Evolutionary conservation across 2,797 vertebrate genomes (phyloP).

Genomic region (Hydrocynus forskahlii): DNA sequence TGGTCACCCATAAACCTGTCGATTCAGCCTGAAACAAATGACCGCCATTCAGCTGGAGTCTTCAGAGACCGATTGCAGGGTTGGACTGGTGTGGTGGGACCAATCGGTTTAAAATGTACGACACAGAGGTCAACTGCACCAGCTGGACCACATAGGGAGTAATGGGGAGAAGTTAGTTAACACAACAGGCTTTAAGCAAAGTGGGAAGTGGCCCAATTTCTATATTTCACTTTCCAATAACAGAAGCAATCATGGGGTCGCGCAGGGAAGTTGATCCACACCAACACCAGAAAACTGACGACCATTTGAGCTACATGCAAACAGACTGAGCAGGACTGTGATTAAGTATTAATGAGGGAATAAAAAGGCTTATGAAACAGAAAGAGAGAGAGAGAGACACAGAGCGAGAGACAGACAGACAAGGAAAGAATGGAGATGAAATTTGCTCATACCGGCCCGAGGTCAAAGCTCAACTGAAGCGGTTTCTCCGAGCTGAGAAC

Average conservation of each 20-base stretch:
- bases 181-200: conserved; percentile 24
- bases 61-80: conserved; percentile 47
- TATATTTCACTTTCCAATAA: conserved; percentile 3
- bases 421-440: conserved; percentile 4
- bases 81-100: conserved; percentile 22
- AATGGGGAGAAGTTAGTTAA: conserved; percentile 15
- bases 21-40: conserved; percentile 33
- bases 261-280: not conserved
- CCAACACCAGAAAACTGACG: not conserved
- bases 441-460: conserved; percentile 10
- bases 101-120: conserved; percentile 38
- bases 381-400: conserved; percentile 3
- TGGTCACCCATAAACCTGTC: conserved; percentile 36
- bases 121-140: conserved; percentile 37
- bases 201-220: conserved; percentile 19
- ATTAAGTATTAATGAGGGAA: conserved; percentile 42
- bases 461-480: conserved; percentile 64
- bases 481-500: conserved; percentile 58
- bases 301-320: not conserved
- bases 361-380: conserved; percentile 8
- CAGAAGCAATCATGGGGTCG: not conserved
- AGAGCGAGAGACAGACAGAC: conserved; percentile 7
- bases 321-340: conserved; percentile 1
- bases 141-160: conserved; percentile 1
- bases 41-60: conserved; percentile 25